Percentiles rank a stretch among this genome's conserved stretches.
phyloP scores from a whole-genome alignment of 2,888 invertebrate genomes.

The Chouioia cunea region DNA sequence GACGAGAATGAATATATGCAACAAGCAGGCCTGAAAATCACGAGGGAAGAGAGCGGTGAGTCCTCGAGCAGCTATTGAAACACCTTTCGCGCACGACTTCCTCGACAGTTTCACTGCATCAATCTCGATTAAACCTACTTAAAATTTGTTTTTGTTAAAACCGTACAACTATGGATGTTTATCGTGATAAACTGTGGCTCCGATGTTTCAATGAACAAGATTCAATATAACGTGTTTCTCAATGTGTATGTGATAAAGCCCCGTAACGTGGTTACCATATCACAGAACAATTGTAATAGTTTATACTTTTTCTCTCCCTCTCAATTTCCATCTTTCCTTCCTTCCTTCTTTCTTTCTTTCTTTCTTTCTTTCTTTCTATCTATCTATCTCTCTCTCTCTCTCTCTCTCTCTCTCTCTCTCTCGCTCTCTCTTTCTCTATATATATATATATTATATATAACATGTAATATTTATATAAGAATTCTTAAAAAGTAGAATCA shows the following conservation, averaged over 20 bases:
- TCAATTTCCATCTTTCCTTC: too few species aligned
- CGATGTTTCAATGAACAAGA: constrained; percentile 45
- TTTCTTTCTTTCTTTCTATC: not conserved
- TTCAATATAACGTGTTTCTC: constrained; percentile 51
- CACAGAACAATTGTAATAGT: constrained; percentile 69
- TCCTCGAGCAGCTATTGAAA: constrained; percentile 28
- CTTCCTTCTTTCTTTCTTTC: too few species aligned
- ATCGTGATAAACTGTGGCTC: constrained; percentile 42
- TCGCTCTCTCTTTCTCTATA: too few species aligned
- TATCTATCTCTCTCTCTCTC: too few species aligned
- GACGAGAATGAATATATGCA: constrained; percentile 1
- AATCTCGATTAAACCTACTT: constrained; percentile 41
- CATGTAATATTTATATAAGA: constrained; percentile 59
- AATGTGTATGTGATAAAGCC: constrained; percentile 65
- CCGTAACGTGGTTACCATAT: constrained; percentile 68
- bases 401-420: too few species aligned
- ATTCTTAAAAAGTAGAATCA: constrained; percentile 64
- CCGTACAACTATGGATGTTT: constrained; percentile 45
- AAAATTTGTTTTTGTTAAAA: constrained; percentile 35
- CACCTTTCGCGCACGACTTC: constrained; percentile 10
- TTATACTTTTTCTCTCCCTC: constrained; percentile 52
- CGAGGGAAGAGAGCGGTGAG: constrained; percentile 22
- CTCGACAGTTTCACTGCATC: constrained; percentile 46
- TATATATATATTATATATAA: too few species aligned
- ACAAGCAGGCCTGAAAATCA: constrained; percentile 21